These are phyloP conservation scores for Zaprionus gabonicus DNA, from an alignment of 1,140 invertebrate genomes.

Conservation along the genomic window DNA sequence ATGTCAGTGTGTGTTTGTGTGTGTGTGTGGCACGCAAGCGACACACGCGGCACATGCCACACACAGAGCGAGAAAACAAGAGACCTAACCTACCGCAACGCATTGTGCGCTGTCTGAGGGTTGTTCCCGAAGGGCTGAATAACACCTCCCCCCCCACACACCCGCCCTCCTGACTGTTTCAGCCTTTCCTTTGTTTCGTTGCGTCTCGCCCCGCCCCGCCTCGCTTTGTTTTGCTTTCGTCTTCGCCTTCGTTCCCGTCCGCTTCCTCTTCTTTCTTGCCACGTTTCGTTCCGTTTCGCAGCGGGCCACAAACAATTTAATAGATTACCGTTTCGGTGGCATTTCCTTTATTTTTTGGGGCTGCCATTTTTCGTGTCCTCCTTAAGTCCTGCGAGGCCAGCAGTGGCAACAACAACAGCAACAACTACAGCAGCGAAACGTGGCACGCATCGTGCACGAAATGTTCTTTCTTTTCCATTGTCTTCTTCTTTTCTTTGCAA, in stretches of 20 bases:
- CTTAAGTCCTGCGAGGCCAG: not conserved
- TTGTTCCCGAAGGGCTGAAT: slow-evolving; percentile 39
- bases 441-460: slow-evolving; percentile 5
- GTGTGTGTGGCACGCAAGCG: slow-evolving; percentile 16
- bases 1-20: not conserved
- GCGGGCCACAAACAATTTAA: slow-evolving; percentile 74
- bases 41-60: slow-evolving; percentile 4
- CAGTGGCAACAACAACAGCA: not conserved
- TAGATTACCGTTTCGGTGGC: slow-evolving; percentile 73
- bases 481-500: not conserved
- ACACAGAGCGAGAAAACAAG: not conserved
- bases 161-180: not conserved
- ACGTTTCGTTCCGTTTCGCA: slow-evolving; percentile 33
- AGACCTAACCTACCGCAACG: slow-evolving; percentile 74
- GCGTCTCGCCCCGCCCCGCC: too few relatives aligned
- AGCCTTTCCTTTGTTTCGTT: not conserved
- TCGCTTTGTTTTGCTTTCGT: not conserved
- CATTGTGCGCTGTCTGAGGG: slow-evolving; percentile 70
- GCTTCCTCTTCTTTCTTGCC: not conserved
- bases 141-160: not conserved
- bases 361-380: slow-evolving; percentile 31
- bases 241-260: not conserved
- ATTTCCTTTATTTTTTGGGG: slow-evolving; percentile 56
- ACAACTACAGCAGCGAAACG: not conserved
- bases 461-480: not conserved